Evolutionary conservation across 2,888 invertebrate species (phyloP), one percentile per base, ranked within the genome.

Genomic region (Eustalomyia histrio): DNA sequence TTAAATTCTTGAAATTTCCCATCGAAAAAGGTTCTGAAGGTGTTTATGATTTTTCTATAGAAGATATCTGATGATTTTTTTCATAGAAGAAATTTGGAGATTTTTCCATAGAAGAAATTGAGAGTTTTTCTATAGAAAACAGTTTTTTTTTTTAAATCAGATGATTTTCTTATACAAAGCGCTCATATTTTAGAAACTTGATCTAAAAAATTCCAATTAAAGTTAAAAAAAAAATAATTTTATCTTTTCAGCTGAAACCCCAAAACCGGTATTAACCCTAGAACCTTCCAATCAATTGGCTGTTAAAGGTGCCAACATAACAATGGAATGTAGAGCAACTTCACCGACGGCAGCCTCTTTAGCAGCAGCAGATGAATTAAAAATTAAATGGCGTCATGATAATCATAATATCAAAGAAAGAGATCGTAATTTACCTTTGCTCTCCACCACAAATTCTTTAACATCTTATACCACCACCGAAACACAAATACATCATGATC

Each of bases 321-420:
- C 94, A 57, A 91, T 98, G 85, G 92, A 93, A 80, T 98, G 98
- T 90, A 94, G 94, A 82, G 97, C 97, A 3, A 95, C 94, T 82
- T 96, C 96, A 29, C 95, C 94, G 68, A 94, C 95, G 3, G 94
- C 94, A 67, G 94, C 94, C 58, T 93, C 94, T 55, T 93, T 94
- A 57, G 88, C 89, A 2, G 89, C 89, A 1, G 85, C 89, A 24
- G 88, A 89, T 80, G 94, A 94, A 57, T 93, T 97, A 90, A 93
- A 92, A 82, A 96, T 97, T 87, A 92, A 94, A 83, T 98, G 98
- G 98, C 95, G 95, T 87, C 96, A 96, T 87, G 96, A 98, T 88
- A 96, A 97, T 91, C 92, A 92, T 53, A 93, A 94, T 86, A 87
- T 94, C 35, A 78, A 83, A 24, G 87, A 88, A 68, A 84, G 83